phyloP scores from a whole-genome alignment of 2,113 vertebrate genomes.

The Chaetodon auriga region DNA sequence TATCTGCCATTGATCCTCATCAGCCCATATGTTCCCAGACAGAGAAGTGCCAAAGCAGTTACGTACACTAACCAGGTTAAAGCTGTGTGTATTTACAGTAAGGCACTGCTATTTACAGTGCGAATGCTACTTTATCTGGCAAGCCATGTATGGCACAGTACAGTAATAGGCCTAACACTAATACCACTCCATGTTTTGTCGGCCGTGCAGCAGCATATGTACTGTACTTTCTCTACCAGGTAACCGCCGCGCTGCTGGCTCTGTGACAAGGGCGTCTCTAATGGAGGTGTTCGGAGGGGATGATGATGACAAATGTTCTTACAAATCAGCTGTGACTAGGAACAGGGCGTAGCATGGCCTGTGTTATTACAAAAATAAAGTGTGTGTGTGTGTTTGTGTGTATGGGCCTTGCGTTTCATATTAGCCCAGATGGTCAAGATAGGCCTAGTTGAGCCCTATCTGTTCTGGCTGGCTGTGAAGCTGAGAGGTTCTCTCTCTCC shows the following conservation, averaged over 20 bases:
- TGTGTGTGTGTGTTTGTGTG: conserved; percentile 12
- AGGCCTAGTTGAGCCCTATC: conserved; percentile 65
- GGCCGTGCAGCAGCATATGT: conserved; percentile 21
- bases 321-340: conserved; percentile 65
- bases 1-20: conserved; percentile 77
- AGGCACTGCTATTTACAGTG: conserved; percentile 61
- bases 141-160: conserved; percentile 13
- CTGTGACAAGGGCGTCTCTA: conserved; percentile 32
- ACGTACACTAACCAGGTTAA: conserved; percentile 49
- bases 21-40: conserved; percentile 67
- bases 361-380: conserved; percentile 66
- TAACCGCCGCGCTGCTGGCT: conserved; percentile 6
- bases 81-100: conserved; percentile 62
- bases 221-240: conserved; percentile 30
- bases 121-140: conserved; percentile 31
- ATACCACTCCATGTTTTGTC: conserved; percentile 27
- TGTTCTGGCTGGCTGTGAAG: conserved; percentile 54
- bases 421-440: conserved; percentile 66
- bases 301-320: conserved; percentile 62
- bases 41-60: conserved; percentile 37
- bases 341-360: conserved; percentile 37
- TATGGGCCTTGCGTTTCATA: conserved; percentile 34
- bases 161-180: conserved; percentile 38
- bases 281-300: conserved; percentile 41
- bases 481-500: conserved; percentile 40